Percentiles rank a stretch among this genome's conserved stretches.
phyloP scores from a whole-genome alignment of 2,888 invertebrate genomes.

The Hanleya hanleyi region DNA sequence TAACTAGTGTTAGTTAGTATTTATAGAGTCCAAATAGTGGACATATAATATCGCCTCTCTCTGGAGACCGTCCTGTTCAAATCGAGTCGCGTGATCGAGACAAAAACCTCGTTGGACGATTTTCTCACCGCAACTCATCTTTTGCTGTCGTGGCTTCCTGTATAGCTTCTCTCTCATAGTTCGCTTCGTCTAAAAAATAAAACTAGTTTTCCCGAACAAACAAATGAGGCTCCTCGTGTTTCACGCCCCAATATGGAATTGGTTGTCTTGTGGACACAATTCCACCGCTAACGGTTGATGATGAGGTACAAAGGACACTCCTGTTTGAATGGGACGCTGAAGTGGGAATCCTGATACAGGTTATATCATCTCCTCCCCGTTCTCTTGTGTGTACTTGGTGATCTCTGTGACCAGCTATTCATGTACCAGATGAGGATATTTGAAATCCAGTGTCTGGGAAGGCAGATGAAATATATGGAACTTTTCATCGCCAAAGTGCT shows the following conservation, averaged over 20 bases:
- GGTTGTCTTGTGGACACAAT: neutral
- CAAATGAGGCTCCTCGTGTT: neutral
- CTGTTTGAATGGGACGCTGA: neutral
- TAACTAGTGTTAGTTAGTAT: neutral
- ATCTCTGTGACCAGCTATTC: too few species aligned
- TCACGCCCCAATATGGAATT: neutral
- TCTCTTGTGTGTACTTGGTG: too few species aligned
- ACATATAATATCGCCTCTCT: neutral
- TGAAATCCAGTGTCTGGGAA: too few species aligned
- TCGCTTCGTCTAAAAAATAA: too few species aligned
- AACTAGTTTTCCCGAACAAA: conserved; percentile 7
- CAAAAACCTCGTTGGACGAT: neutral
- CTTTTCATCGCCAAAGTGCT: too few species aligned
- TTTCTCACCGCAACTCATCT: too few species aligned
- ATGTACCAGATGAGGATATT: too few species aligned
- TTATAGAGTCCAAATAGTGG: neutral
- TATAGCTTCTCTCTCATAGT: too few species aligned
- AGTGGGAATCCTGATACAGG: too few species aligned
- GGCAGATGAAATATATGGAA: too few species aligned
- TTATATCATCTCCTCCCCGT: too few species aligned
- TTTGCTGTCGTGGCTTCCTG: too few species aligned
- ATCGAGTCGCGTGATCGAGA: neutral
- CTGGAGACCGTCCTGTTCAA: neutral
- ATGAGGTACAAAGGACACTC: neutral
- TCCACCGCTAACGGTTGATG: neutral